phyloP scores from a whole-genome alignment of 2,888 invertebrate species.

The Ligdia adustata region DNA sequence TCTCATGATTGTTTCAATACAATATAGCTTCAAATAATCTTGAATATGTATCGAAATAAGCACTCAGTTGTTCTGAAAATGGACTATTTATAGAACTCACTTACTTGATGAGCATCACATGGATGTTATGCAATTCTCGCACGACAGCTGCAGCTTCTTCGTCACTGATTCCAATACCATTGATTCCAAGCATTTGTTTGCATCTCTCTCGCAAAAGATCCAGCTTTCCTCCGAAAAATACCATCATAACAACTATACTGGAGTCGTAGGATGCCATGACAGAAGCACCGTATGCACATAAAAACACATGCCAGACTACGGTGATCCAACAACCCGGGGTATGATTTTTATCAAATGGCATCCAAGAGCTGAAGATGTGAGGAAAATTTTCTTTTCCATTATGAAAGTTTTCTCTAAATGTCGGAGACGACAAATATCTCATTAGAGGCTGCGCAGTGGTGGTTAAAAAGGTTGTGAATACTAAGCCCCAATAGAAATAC shows the following conservation, averaged over 20 bases:
- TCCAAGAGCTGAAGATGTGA: conserved; percentile 73
- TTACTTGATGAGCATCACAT: conserved; percentile 63
- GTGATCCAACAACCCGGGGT: conserved; percentile 67
- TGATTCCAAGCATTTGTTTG: conserved; percentile 52
- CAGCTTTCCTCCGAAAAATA: conserved; percentile 69
- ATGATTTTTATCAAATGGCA: conserved; percentile 66
- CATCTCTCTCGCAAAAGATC: conserved; percentile 65
- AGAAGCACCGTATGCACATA: conserved; percentile 58
- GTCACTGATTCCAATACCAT: conserved; percentile 39
- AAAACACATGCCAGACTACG: conserved; percentile 53
- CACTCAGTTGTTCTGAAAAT: too few relatives aligned
- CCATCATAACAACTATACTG: conserved; percentile 59
- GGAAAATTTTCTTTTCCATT: conserved; percentile 65
- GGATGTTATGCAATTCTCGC: conserved; percentile 55
- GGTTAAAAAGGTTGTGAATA: conserved; percentile 58
- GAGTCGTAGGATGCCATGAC: conserved; percentile 65
- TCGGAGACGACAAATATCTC: conserved; percentile 52
- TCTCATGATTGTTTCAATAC: too few relatives aligned
- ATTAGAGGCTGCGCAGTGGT: conserved; percentile 56
- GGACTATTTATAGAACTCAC: too few relatives aligned
- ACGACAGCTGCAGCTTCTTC: conserved; percentile 44
- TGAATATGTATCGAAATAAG: too few relatives aligned
- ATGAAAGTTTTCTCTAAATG: conserved; percentile 51
- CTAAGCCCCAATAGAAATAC: conserved; percentile 66
- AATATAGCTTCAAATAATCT: too few relatives aligned